These are phyloP conservation scores for Magallana ariakensis DNA, from an alignment of 1,140 invertebrate genomes.

Conservation along the genomic window DNA sequence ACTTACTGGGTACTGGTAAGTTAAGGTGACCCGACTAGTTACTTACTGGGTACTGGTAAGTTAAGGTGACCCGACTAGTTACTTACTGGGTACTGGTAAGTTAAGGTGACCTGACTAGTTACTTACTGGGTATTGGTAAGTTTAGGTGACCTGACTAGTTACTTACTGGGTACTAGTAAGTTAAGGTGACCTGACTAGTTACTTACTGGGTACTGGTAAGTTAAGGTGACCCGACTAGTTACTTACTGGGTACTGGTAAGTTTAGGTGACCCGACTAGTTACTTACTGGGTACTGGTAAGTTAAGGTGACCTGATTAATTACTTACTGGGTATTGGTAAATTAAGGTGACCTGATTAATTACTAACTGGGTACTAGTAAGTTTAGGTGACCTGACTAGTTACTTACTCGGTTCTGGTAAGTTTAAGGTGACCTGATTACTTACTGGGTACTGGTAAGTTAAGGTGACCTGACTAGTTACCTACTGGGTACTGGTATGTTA, in stretches of 20 bases:
- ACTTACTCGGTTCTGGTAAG: constrained; percentile 63
- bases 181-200: not conserved
- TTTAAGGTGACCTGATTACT: too few species aligned
- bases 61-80: not conserved
- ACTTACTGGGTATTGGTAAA: constrained; percentile 83
- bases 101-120: not conserved
- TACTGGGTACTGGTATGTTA: constrained; percentile 83
- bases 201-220: constrained; percentile 83
- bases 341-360: not conserved
- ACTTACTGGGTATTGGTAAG: constrained; percentile 83
- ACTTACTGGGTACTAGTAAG: constrained; percentile 83
- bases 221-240: not conserved
- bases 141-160: not conserved
- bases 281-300: constrained; percentile 83
- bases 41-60: constrained; percentile 83
- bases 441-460: constrained; percentile 47
- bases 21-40: not conserved
- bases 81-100: constrained; percentile 83
- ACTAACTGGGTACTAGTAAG: constrained; percentile 83
- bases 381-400: not conserved
- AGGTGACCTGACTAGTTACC: constrained; percentile 44
- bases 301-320: not conserved
- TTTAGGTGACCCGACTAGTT: not conserved
- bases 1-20: constrained; percentile 83
- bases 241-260: constrained; percentile 83